Evolutionary conservation across 2,888 invertebrate genomes (phyloP).

Genomic region (Germaria angustata): DNA sequence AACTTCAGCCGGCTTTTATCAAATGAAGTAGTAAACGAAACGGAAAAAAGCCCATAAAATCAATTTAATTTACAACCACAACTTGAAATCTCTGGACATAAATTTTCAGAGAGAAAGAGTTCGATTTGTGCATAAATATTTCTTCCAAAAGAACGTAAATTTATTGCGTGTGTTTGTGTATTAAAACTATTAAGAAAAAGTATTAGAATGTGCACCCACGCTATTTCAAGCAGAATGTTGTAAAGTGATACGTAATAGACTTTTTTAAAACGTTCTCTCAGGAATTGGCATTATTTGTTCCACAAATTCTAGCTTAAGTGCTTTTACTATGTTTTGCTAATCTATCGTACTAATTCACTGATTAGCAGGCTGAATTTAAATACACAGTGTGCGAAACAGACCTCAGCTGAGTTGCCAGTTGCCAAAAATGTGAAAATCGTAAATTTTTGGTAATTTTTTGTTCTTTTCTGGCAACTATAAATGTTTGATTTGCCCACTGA

Average conservation of each 20-base stretch:
- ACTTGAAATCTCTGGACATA: slow-evolving; percentile 20
- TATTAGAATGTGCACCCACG: slow-evolving; percentile 52
- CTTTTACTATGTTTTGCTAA: not conserved
- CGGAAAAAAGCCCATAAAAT: slow-evolving; percentile 15
- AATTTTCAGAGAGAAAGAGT: slow-evolving; percentile 4
- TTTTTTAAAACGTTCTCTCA: not conserved
- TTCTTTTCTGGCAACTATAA: too few relatives aligned
- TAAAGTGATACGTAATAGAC: not conserved
- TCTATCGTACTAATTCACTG: not conserved
- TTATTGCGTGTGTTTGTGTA: slow-evolving; percentile 62
- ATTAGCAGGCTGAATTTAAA: not conserved
- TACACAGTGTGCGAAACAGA: too few relatives aligned
- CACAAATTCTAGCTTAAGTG: not conserved
- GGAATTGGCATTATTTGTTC: slow-evolving; percentile 25
- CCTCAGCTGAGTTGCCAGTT: too few relatives aligned
- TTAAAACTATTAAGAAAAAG: slow-evolving; percentile 47
- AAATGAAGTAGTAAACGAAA: not conserved
- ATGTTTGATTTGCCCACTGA: too few relatives aligned
- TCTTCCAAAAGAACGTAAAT: slow-evolving; percentile 43
- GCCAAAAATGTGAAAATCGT: too few relatives aligned
- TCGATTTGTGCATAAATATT: slow-evolving; percentile 7
- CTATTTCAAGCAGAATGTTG: slow-evolving; percentile 8
- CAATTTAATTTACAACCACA: slow-evolving; percentile 54
- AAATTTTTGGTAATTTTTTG: too few relatives aligned
- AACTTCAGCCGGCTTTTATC: slow-evolving; percentile 36